These are phyloP conservation scores for Leptinotarsa peninsularis DNA, from an alignment of 2,888 invertebrate genomes.

Conservation along the genomic window DNA sequence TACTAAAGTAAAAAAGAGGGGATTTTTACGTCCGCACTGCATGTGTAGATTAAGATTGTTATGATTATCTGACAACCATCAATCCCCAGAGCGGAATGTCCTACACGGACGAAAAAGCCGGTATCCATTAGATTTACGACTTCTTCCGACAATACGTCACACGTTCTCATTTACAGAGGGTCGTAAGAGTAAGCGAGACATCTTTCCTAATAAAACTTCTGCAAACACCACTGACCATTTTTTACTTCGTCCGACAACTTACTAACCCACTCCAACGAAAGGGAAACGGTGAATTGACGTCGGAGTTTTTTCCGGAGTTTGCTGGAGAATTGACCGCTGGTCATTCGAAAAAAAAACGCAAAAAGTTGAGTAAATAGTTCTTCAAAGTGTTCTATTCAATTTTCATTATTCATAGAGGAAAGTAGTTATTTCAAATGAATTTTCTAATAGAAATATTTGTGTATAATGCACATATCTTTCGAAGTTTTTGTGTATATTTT, in stretches of 20 bases:
- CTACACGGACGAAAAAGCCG: constrained; percentile 54
- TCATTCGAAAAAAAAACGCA: no score
- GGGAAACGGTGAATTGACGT: constrained; percentile 2
- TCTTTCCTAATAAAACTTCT: constrained; percentile 58
- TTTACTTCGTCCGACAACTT: constrained; percentile 38
- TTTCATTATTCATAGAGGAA: no score
- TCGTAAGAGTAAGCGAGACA: constrained; percentile 57
- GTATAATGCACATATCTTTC: no score
- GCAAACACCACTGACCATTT: constrained; percentile 46
- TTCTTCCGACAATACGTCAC: constrained; percentile 57
- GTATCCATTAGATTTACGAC: constrained; percentile 55
- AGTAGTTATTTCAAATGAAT: no score
- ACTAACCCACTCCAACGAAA: constrained; percentile 30
- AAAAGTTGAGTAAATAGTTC: no score
- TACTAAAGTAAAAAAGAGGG: no score
- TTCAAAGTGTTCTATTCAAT: no score
- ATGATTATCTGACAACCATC: neutral
- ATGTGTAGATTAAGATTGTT: no score
- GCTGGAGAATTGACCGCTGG: neutral
- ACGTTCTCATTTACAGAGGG: constrained; percentile 57
- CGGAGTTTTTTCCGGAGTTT: neutral
- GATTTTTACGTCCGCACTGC: no score
- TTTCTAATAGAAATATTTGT: no score
- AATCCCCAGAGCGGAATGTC: neutral
- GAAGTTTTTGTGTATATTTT: no score